Base-by-base conservation (phyloP, 2,797 vertebrate species). In the Allobates femoralis region DNA sequence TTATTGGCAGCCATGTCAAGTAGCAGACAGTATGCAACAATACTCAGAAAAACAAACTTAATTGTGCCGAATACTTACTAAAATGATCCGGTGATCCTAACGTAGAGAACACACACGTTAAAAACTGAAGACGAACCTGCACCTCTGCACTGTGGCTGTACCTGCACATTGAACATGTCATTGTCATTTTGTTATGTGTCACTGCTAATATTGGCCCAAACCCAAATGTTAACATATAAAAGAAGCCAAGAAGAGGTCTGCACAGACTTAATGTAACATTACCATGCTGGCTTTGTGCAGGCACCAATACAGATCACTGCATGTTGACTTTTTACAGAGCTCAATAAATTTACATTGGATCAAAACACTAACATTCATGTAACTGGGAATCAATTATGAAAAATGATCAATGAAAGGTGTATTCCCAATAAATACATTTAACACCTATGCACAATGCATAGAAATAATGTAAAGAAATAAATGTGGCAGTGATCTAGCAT, bases 81-180 rank as follows among this genome's bases (percentile, higher is more conserved):
- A 99, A 99, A 93, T 99, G 98, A 93, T 99, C 98, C 14, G 98
- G 98, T 60, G 98, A 99, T 89, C 98, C 98, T 86, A 99, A 93
- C 1, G 98, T 99, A 88, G 98, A 99, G 94, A 99, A 99, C 75
- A 99, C 98, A 64, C 98, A 99, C 0, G 97, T 99, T 93, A 99
- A 95, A 92, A 99, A 99, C 64, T 99, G 98, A 84, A 99, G 95
- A 41, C 98, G 97, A 89, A 99, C 98, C 92, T 99, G 98, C 91
- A 99, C 98, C 94, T 99, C 98, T 0, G 97, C 97, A 83, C 97
- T 99, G 93, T 99, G 98, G 90, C 97, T 97, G 91, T 99, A 99
- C 90, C 98, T 99, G 89, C 64, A 3, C 26, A 74, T 12, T 6
- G 80, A 80, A 50, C 23, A 77, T n/a, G 14, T 21, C 34, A n/a